Evolutionary conservation across 2,113 vertebrate species (phyloP), one percentile per base, ranked within the genome.

Genomic region (Tonatia bakeri): DNA sequence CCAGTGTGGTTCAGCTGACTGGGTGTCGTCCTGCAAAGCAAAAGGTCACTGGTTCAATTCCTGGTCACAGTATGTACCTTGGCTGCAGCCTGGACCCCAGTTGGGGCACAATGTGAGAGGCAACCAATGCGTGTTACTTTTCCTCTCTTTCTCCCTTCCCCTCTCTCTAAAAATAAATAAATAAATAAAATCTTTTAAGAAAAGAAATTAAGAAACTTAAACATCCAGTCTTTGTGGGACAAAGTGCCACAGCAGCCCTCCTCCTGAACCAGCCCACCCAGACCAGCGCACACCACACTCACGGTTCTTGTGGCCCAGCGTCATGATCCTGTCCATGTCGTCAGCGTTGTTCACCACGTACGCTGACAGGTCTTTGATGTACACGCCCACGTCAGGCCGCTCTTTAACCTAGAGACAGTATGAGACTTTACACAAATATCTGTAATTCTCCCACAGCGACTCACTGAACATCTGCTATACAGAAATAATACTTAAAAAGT

Each of bases 331-430:
- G 98, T 99, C 99, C 99, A 99, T 99, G 90, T 99, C 99, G 81
- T 99, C 99, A 76, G 99, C 99, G 97, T 99, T 99, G 98, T 99
- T 99, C 56, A 99, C 99, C 1, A 99, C 99, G n/a, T 99, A 99
- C 80, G 99, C 99, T 92, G 99, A 99, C 28, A 99, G 98, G 97
- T 99, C 99, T 98, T 99, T 99, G 98, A 99, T 99, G 96, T 99
- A 99, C 77, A 99, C 99, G 50, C 99, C 99, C 92, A 99, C 99
- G 96, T 99, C 99, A 77, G 99, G 99, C 93, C 99, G 99, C 98
- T 99, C 99, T 98, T 99, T 99, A 76, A 99, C 99, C 99, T 99
- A 98, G 91, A 97, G 96, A 87, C 97, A 45, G 24, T 10, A 7
- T 56, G 92, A 77, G 28, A 73, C 22, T 93, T 95, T 31, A 65